These are phyloP conservation scores for Dryobates pubescens DNA, from an alignment of 2,797 vertebrate genomes.

Conservation along the genomic window DNA sequence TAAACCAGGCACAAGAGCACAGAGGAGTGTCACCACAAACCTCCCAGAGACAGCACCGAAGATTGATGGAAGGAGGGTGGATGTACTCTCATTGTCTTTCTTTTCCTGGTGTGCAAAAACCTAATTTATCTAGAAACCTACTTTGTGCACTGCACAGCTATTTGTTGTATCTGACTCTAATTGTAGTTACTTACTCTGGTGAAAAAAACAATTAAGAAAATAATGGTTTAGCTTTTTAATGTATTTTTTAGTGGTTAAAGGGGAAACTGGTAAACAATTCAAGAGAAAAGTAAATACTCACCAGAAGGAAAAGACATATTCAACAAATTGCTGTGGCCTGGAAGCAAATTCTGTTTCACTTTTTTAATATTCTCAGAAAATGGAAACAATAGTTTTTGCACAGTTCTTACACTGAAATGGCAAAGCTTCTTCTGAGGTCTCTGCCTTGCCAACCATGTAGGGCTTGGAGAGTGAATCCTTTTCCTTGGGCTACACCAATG, in stretches of 20 bases:
- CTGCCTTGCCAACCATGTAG: not conserved
- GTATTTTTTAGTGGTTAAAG: not conserved
- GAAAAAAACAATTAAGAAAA: not conserved
- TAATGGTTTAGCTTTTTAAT: not conserved
- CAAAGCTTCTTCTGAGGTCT: not conserved
- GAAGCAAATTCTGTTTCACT: not conserved
- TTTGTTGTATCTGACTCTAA: not conserved
- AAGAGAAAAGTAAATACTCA: not conserved
- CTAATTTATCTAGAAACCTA: not conserved
- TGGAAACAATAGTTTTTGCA: not conserved
- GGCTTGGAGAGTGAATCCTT: not conserved
- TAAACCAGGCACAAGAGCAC: not conserved
- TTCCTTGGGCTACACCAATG: not conserved
- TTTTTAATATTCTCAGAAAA: not conserved
- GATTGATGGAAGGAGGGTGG: rapidly evolving
- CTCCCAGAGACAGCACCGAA: rapidly evolving
- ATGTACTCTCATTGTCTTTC: not conserved
- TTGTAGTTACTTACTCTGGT: not conserved
- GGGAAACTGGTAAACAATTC: not conserved
- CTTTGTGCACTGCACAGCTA: not conserved
- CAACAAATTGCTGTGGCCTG: not conserved
- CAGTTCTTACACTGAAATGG: not conserved
- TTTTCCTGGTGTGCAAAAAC: not conserved
- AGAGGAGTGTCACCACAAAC: rapidly evolving
- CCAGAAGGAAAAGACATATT: not conserved